Evolutionary conservation across 2,113 vertebrate species (phyloP), one percentile per base, ranked within the genome.

Genomic region (Dicentrarchus labrax): DNA sequence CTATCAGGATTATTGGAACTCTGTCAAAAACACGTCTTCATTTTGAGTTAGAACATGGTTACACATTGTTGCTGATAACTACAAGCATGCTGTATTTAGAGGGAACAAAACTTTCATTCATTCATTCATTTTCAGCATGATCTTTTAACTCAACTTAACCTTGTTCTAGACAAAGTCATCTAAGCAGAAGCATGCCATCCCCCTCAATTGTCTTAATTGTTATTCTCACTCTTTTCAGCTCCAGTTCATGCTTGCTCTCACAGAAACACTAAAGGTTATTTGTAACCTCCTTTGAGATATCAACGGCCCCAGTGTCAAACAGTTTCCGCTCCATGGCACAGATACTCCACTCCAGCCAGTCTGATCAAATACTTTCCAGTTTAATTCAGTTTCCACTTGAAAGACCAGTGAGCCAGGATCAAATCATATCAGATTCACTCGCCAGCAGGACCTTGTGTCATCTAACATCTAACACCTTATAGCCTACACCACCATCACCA

Each of bases 351-450:
- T 81, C 74, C 72, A 74, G 60, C 24, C 75, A 2, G 81, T 85
- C 70, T 50, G 76, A 78, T 82, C 86, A 69, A 80, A 85, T 72
- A 41, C 80, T 66, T 48, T 78, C 70, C 41, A 70, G 59, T 64
- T 84, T 77, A 69, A 87, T 91, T 80, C 64, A 8, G 57, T 84
- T 86, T 87, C 76, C 68, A 82, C 84, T 78, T 80, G 82, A 88
- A 77, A 80, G 75, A 76, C 62, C 78, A 56, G 72, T 60, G 87
- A 83, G 75, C 57, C 53, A 17, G 50, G 69, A 67, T 87, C 83
- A 76, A 69, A 87, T 76, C 68, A 78, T 80, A 80, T 71, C 65
- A 75, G 69, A 85, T 82, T 75, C 30, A 72, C 38, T 75, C 15
- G 6, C 76, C 82, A 82, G 78, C 48, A 36, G 59, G 54, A 61